A percentile compares a stretch with the other conserved stretches of the same genome.
These are phyloP conservation scores for Loripinus fragilis DNA, from an alignment of 2,888 invertebrate genomes.

Conservation along the genomic window DNA sequence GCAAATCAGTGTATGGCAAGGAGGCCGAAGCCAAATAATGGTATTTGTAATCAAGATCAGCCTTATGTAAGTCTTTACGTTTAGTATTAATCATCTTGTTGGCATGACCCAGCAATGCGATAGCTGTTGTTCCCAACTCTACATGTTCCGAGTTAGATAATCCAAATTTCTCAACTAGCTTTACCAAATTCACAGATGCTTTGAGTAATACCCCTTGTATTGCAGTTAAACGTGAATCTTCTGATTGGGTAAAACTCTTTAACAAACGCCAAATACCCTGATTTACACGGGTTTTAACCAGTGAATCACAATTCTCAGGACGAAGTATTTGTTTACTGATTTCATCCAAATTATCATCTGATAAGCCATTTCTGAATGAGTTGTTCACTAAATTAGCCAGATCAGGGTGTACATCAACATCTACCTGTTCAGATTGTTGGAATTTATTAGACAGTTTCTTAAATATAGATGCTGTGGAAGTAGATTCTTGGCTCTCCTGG, in stretches of 20 bases:
- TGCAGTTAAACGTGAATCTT: too few relatives aligned
- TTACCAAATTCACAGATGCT: too few relatives aligned
- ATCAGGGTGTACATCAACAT: constrained; percentile 5
- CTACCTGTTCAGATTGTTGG: neutral
- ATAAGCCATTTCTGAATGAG: constrained; percentile 26
- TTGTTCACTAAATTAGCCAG: constrained; percentile 18
- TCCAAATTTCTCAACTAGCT: too few relatives aligned
- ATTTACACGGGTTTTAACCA: constrained; percentile 26
- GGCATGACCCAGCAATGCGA: too few relatives aligned
- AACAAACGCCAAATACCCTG: constrained; percentile 10
- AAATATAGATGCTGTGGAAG: too few relatives aligned
- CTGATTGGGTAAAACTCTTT: neutral
- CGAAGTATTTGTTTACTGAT: constrained; percentile 15
- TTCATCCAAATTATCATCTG: constrained; percentile 18
- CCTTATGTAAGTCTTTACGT: neutral
- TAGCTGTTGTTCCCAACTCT: too few relatives aligned
- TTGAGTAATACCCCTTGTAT: too few relatives aligned
- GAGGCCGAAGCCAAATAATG: constrained; percentile 19
- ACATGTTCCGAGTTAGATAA: too few relatives aligned
- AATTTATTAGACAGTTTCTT: constrained; percentile 16
- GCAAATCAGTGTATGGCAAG: too few relatives aligned
- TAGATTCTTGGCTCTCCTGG: too few relatives aligned
- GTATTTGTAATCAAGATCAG: constrained; percentile 20
- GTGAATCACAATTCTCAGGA: constrained; percentile 20
- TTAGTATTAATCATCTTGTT: too few relatives aligned